These are phyloP conservation scores for Sisor rabdophorus DNA, from an alignment of 2,113 vertebrate species.

Conservation along the genomic window DNA sequence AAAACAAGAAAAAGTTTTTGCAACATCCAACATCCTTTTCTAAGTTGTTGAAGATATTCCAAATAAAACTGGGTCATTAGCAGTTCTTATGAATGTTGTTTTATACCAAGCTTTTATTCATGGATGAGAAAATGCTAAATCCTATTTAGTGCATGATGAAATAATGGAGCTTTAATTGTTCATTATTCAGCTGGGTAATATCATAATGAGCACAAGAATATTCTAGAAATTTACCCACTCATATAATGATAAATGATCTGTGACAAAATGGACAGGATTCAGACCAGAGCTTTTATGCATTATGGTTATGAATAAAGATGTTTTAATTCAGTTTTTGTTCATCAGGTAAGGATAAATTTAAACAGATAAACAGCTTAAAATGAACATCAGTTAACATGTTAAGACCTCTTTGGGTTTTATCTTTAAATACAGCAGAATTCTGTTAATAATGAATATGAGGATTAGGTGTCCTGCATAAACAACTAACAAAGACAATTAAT, in stretches of 20 bases:
- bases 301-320: slow-evolving; percentile 32
- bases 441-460: background rate
- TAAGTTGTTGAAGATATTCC: background rate
- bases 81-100: background rate
- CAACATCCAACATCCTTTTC: background rate
- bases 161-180: slow-evolving; percentile 51
- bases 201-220: slow-evolving; percentile 47
- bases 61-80: background rate
- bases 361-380: slow-evolving; percentile 16
- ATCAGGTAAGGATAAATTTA: slow-evolving; percentile 31
- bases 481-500: background rate
- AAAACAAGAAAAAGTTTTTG: no score
- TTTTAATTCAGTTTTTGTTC: slow-evolving; percentile 17
- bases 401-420: background rate
- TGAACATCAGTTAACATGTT: slow-evolving; percentile 26
- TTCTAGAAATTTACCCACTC: slow-evolving; percentile 50
- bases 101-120: slow-evolving; percentile 24
- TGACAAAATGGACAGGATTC: slow-evolving; percentile 46
- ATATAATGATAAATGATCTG: slow-evolving; percentile 52
- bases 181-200: slow-evolving; percentile 50
- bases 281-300: slow-evolving; percentile 33
- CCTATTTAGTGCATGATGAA: slow-evolving; percentile 38
- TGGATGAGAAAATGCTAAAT: slow-evolving; percentile 27
- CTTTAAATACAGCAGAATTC: background rate
- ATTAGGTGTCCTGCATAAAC: background rate